Base-by-base conservation (phyloP, 2,888 invertebrate species). In the Euclidia mi region DNA sequence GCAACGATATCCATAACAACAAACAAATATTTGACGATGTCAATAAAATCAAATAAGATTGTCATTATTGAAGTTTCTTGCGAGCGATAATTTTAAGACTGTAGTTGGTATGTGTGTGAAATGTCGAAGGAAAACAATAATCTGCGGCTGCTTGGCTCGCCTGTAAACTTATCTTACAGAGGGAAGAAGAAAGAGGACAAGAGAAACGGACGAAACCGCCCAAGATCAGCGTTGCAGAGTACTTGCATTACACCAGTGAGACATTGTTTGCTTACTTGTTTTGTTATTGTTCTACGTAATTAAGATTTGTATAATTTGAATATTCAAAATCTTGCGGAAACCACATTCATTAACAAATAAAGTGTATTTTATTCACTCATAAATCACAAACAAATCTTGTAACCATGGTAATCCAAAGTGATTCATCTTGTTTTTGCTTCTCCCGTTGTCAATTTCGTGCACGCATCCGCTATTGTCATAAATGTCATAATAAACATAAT, bases 51-150 rank as follows among this genome's bases (percentile, higher is more conserved):
- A n/a, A n/a, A n/a, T n/a, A n/a, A n/a, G n/a, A n/a, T n/a, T n/a
- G n/a, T n/a, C n/a, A n/a, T n/a, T n/a, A n/a, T 51, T 42, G 47
- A 53, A 53, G 20, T 25, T 38, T 32, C 12, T 42, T 44, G 14
- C 18, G 29, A 43, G 9, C 34, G 25, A 32, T 53, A 48, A 40
- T 52, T 49, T 59, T 49, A 20, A 12, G 29, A 20, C 12, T 52
- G 46, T 61, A 29, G 56, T 65, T 82, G 82, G 65, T 57, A 85
- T 85, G 85, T 76, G 68, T 71, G 76, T 86, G 87, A 84, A 84
- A 94, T 94, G 94, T 94, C 94, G 75, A 94, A 93, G 78, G 94
- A 94, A 76, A 92, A 86, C 67, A 79, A 84, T 66, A 93, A 89
- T 61, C 74, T 94, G 66, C 88, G 94, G 65, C 84, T 94, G 49